These are phyloP conservation scores for Mythimna albipuncta DNA, from an alignment of 2,888 invertebrate species.

Conservation along the genomic window DNA sequence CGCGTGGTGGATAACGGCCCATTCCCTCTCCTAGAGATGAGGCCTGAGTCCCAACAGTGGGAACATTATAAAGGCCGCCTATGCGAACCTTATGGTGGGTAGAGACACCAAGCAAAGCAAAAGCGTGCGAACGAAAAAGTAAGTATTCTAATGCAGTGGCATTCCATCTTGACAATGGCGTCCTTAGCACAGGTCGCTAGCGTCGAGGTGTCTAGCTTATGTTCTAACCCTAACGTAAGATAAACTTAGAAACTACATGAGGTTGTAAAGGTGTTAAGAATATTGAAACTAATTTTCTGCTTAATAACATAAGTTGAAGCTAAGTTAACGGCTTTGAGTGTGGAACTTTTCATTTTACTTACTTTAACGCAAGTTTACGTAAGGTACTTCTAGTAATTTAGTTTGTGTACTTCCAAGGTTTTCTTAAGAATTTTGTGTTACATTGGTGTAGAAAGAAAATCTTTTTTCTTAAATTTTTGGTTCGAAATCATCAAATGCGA, in stretches of 20 bases:
- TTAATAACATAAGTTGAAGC: slow-evolving; percentile 28
- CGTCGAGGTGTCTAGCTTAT: background rate
- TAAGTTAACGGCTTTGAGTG: slow-evolving; percentile 13
- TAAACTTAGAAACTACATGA: slow-evolving; percentile 5
- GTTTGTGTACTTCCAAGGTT: slow-evolving; percentile 5
- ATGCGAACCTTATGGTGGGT: no score
- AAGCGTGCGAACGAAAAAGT: no score
- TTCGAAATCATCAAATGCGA: no score
- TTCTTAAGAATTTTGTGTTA: background rate
- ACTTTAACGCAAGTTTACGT: background rate
- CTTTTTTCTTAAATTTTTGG: background rate
- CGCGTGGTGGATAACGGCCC: no score
- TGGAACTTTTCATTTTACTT: slow-evolving; percentile 37
- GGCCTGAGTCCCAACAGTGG: no score
- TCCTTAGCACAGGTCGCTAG: no score
- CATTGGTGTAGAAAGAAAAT: background rate
- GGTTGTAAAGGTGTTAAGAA: slow-evolving; percentile 20
- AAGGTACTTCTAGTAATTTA: background rate
- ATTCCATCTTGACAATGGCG: no score
- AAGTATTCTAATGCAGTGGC: no score
- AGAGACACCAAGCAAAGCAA: no score
- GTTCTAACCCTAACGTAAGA: background rate
- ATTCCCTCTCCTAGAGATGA: no score
- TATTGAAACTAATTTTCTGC: slow-evolving; percentile 19
- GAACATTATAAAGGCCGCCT: no score